Evolutionary conservation across 2,888 invertebrate species (phyloP).

Genomic region (Petrolisthes cinctipes): DNA sequence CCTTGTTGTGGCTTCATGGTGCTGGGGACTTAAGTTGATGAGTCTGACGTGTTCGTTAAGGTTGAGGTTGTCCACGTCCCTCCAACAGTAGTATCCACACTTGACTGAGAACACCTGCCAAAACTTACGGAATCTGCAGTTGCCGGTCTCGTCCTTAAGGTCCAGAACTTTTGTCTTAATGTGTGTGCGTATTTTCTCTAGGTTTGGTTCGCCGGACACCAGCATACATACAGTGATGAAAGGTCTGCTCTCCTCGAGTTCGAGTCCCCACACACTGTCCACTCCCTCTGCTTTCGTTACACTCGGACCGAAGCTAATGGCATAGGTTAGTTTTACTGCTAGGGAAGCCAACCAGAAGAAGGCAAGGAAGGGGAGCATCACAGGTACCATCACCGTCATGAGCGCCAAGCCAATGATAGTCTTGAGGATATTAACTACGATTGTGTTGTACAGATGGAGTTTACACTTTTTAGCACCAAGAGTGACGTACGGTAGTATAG

Average conservation of each 20-base stretch:
- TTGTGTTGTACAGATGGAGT: not conserved
- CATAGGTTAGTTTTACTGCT: slow-evolving; percentile 10
- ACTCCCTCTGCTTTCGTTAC: slow-evolving; percentile 52
- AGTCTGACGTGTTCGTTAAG: slow-evolving; percentile 65
- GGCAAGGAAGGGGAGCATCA: slow-evolving; percentile 20
- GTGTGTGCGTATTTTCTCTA: slow-evolving; percentile 33
- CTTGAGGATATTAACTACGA: slow-evolving; percentile 28
- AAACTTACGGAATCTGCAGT: slow-evolving; percentile 61
- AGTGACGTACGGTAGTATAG: not conserved
- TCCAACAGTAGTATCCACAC: slow-evolving; percentile 66
- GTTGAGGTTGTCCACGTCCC: slow-evolving; percentile 65
- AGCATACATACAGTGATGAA: slow-evolving; percentile 47
- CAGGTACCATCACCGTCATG: slow-evolving; percentile 21
- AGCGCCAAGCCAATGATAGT: slow-evolving; percentile 34
- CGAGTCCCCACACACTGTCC: slow-evolving; percentile 58
- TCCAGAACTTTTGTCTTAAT: slow-evolving; percentile 35
- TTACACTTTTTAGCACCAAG: not conserved
- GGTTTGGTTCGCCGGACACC: slow-evolving; percentile 34
- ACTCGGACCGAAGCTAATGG: slow-evolving; percentile 5
- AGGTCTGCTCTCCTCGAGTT: slow-evolving; percentile 45
- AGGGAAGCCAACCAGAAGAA: slow-evolving; percentile 32
- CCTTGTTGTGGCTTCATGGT: not conserved
- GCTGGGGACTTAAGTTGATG: not conserved
- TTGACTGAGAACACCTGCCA: slow-evolving; percentile 62
- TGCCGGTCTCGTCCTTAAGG: slow-evolving; percentile 11